Evolutionary conservation across 1,140 invertebrate species (phyloP).

Genomic region (Telenomus remus): DNA sequence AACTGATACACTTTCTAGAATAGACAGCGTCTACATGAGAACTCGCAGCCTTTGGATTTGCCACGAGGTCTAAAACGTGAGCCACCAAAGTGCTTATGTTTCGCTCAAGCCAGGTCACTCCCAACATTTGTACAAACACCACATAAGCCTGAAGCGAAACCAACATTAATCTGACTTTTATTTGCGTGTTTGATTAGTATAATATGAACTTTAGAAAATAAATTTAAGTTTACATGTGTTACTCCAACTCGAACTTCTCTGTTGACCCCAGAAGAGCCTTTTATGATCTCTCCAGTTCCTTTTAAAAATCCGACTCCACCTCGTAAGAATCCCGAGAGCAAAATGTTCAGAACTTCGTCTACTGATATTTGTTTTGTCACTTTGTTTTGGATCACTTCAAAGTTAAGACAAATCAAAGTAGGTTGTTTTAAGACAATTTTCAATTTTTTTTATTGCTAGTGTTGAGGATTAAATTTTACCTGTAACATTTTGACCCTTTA

Average conservation of each 20-base stretch:
- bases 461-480: conserved; percentile 63
- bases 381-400: conserved; percentile 77
- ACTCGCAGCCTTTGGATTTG: conserved; percentile 93
- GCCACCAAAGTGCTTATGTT: conserved; percentile 90
- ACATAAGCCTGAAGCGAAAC: conserved; percentile 88
- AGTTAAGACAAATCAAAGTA: conserved; percentile 38
- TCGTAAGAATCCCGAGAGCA: conserved; percentile 95
- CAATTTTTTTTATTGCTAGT: neutral
- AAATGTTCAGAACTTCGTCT: conserved; percentile 92
- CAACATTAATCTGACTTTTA: conserved; percentile 37
- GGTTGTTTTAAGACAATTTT: too few species aligned
- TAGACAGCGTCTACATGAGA: conserved; percentile 98
- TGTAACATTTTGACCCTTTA: conserved; percentile 70
- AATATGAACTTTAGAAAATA: too few species aligned
- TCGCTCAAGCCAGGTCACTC: conserved; percentile 94
- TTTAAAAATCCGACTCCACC: conserved; percentile 97
- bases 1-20: conserved; percentile 97
- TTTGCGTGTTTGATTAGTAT: too few species aligned
- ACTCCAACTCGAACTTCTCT: conserved; percentile 97
- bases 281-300: conserved; percentile 96
- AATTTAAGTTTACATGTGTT: conserved; percentile 84
- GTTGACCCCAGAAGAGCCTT: conserved; percentile 93
- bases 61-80: conserved; percentile 94
- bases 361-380: conserved; percentile 82
- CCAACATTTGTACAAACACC: conserved; percentile 93